Evolutionary conservation across 2,888 invertebrate species (phyloP).

Genomic region (Leptinotarsa juncta): DNA sequence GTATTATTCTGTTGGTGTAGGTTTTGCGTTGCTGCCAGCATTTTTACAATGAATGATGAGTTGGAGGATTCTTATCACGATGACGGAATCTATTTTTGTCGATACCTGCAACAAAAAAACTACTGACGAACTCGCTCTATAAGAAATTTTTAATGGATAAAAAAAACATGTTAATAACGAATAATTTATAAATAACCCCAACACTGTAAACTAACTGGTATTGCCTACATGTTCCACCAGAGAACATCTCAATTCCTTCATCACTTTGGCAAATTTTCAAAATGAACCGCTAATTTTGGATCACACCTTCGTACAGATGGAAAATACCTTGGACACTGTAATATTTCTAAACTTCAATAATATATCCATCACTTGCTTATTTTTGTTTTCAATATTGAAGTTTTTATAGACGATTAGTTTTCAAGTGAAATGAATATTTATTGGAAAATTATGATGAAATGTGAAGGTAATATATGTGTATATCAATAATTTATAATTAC

Average conservation of each 20-base stretch:
- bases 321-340: conserved; percentile 13
- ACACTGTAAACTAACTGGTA: background rate
- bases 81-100: conserved; percentile 11
- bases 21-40: conserved; percentile 8
- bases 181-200: background rate
- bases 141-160: too few relatives aligned
- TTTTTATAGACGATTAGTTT: background rate
- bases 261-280: conserved; percentile 13
- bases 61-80: background rate
- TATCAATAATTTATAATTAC: too few relatives aligned
- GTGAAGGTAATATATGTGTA: too few relatives aligned
- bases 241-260: conserved; percentile 4
- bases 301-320: conserved; percentile 13
- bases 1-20: conserved; percentile 15
- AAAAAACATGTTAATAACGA: too few relatives aligned
- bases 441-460: background rate
- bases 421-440: background rate
- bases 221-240: background rate
- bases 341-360: conserved; percentile 10
- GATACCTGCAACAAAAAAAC: background rate
- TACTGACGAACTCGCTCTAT: too few relatives aligned
- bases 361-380: conserved; percentile 3
- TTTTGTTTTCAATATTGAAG: background rate
- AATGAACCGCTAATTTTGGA: conserved; percentile 2
- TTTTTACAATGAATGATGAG: background rate